A percentile compares a stretch with the other conserved stretches of the same genome.
These are phyloP conservation scores for Lutjanus erythropterus DNA, from an alignment of 2,113 vertebrate genomes.

Conservation along the genomic window DNA sequence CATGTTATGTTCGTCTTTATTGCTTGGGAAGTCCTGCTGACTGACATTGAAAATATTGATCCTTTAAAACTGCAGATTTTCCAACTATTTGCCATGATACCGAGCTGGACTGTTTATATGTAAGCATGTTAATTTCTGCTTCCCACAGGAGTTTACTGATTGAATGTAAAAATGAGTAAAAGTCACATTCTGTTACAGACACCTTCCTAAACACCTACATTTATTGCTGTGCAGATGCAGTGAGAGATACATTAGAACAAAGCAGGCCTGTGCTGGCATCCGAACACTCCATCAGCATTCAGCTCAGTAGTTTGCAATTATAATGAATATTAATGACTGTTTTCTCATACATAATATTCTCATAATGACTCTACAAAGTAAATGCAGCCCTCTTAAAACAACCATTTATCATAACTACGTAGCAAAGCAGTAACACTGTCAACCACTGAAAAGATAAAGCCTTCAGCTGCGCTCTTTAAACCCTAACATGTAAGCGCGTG, in stretches of 20 bases:
- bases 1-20: too few relatives aligned
- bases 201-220: slow-evolving; percentile 59
- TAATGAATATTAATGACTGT: slow-evolving; percentile 88
- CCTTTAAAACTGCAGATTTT: too few relatives aligned
- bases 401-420: slow-evolving; percentile 84
- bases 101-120: too few relatives aligned
- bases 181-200: slow-evolving; percentile 49
- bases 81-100: too few relatives aligned
- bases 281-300: slow-evolving; percentile 80
- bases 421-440: slow-evolving; percentile 77
- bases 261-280: slow-evolving; percentile 52
- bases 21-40: too few relatives aligned
- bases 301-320: slow-evolving; percentile 81
- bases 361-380: slow-evolving; percentile 85
- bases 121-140: slow-evolving; percentile 43
- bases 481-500: slow-evolving; percentile 39
- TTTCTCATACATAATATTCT: slow-evolving; percentile 86
- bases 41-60: too few relatives aligned
- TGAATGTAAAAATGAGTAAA: slow-evolving; percentile 43
- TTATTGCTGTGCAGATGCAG: slow-evolving; percentile 60
- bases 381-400: slow-evolving; percentile 83
- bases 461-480: slow-evolving; percentile 71
- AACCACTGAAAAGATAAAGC: slow-evolving; percentile 69
- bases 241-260: slow-evolving; percentile 64
- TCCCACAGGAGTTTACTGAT: slow-evolving; percentile 23